Conservation (phyloP, 2,113 vertebrate genomes). For the Perca flavescens region DNA sequence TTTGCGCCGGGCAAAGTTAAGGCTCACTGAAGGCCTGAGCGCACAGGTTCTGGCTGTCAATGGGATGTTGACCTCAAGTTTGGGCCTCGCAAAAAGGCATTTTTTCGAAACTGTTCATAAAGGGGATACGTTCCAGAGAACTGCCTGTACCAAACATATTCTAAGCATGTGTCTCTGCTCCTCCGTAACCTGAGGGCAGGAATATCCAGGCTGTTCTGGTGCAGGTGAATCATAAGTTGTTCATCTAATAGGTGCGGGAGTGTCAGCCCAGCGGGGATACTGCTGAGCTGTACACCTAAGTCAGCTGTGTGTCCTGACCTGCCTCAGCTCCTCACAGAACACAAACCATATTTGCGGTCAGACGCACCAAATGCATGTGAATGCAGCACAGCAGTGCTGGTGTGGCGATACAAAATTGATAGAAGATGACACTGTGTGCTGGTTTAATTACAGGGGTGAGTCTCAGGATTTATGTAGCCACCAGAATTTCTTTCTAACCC, state of each 20-base stretch:
- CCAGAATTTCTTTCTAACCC: slow-evolving; percentile 52
- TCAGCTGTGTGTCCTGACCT: slow-evolving; percentile 71
- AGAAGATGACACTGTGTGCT: slow-evolving; percentile 30
- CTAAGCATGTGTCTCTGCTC: not conserved
- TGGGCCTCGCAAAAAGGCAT: not conserved
- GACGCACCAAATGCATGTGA: no score
- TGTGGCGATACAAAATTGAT: not conserved
- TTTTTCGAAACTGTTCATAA: not conserved
- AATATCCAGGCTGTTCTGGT: slow-evolving; percentile 47
- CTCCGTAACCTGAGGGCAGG: slow-evolving; percentile 34
- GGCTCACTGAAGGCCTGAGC: not conserved
- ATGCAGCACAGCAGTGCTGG: not conserved
- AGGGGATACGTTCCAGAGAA: not conserved
- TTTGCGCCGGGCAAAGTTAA: not conserved
- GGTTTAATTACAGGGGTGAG: slow-evolving; percentile 61
- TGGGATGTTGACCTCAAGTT: not conserved
- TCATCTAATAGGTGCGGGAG: slow-evolving; percentile 49
- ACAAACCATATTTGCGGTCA: not conserved
- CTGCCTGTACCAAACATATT: not conserved
- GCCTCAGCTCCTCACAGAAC: slow-evolving; percentile 39
- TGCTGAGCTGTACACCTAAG: slow-evolving; percentile 57
- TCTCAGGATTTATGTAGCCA: slow-evolving; percentile 48
- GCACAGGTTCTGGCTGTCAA: not conserved
- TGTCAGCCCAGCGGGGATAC: slow-evolving; percentile 43
- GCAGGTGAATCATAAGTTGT: slow-evolving; percentile 61